Percentiles rank a stretch among this genome's conserved stretches.
phyloP scores from a whole-genome alignment of 2,888 invertebrate genomes.

The Orthonychiurus folsomi region DNA sequence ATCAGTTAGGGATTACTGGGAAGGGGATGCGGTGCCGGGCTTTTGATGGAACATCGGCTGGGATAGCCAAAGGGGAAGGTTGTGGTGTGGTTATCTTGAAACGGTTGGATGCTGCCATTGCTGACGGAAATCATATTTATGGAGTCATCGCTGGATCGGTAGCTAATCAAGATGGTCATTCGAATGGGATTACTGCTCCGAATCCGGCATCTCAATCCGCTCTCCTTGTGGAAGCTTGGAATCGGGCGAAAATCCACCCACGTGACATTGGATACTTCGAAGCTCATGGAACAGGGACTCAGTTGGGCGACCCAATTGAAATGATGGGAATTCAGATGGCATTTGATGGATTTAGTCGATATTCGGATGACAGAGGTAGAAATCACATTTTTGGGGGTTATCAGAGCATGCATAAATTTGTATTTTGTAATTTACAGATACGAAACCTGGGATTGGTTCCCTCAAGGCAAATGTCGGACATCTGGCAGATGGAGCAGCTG shows the following conservation, averaged over 20 bases:
- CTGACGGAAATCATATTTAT: constrained; percentile 20
- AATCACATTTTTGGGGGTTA: no score
- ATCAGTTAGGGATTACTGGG: constrained; percentile 16
- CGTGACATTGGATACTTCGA: constrained; percentile 16
- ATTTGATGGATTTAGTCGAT: no score
- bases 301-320: constrained; percentile 5
- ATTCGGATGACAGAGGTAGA: no score
- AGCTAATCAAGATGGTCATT: constrained; percentile 17
- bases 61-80: constrained; percentile 26
- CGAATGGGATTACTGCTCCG: constrained; percentile 16
- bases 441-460: constrained; percentile 10
- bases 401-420: no score
- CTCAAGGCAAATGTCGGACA: constrained; percentile 16
- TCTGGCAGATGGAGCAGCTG: constrained; percentile 9
- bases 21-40: constrained; percentile 23
- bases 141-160: constrained; percentile 18
- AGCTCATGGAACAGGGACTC: constrained; percentile 22
- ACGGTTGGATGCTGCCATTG: constrained; percentile 19
- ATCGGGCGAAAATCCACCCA: constrained; percentile 12
- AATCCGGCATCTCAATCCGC: constrained; percentile 14
- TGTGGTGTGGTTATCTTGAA: constrained; percentile 24
- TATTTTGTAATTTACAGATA: no score
- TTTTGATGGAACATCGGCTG: constrained; percentile 23
- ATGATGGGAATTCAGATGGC: not conserved
- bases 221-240: constrained; percentile 14